These are phyloP conservation scores for Oryzaephilus surinamensis DNA, from an alignment of 1,140 invertebrate genomes.

Conservation along the genomic window DNA sequence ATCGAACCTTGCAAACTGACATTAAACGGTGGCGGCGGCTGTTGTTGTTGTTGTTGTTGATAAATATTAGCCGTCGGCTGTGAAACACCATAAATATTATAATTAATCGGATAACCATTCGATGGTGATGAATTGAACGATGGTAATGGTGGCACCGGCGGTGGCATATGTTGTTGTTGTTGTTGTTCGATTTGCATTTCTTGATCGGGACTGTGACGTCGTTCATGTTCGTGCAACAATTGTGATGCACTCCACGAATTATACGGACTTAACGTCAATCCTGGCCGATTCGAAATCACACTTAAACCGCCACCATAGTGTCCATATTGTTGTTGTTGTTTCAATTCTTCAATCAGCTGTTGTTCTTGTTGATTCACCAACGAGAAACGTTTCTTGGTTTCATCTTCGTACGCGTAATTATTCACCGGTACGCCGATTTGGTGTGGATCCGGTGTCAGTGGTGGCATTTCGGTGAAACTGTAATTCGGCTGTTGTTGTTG, in stretches of 20 bases:
- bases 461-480: conserved; percentile 24
- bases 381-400: conserved; percentile 40
- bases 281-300: conserved; percentile 36
- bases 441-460: conserved; percentile 32
- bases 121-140: conserved; percentile 32
- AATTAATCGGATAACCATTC: conserved; percentile 32
- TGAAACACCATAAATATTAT: conserved; percentile 35
- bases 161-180: conserved; percentile 26
- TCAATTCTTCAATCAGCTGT: conserved; percentile 35
- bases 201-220: conserved; percentile 39
- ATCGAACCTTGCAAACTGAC: conserved; percentile 43
- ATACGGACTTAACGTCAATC: conserved; percentile 41
- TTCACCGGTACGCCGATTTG: conserved; percentile 34
- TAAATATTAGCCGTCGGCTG: conserved; percentile 28
- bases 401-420: conserved; percentile 35
- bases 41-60: conserved; percentile 25
- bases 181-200: conserved; percentile 23
- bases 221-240: conserved; percentile 48
- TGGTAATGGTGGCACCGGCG: conserved; percentile 35
- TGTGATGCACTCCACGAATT: conserved; percentile 49
- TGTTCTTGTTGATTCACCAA: conserved; percentile 38
- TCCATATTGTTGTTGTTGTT: conserved; percentile 30
- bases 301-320: conserved; percentile 30
- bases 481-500: no score
- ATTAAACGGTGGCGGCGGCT: conserved; percentile 34